These are phyloP conservation scores for Fregetta grallaria DNA, from an alignment of 2,113 vertebrate genomes.

Conservation along the genomic window DNA sequence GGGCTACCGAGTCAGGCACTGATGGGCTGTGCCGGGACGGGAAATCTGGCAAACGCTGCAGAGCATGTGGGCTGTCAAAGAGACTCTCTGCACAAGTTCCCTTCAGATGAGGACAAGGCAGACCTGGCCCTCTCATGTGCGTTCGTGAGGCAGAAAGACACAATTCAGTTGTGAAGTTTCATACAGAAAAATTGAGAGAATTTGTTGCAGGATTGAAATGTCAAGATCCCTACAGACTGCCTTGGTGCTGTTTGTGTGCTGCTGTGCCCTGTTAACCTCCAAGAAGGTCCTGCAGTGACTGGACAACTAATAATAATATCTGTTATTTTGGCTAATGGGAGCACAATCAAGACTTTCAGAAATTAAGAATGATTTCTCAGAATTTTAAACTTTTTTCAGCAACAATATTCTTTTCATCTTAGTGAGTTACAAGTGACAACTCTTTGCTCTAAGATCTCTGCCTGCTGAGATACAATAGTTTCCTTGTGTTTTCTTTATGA, in stretches of 20 bases:
- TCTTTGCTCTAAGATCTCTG: neutral
- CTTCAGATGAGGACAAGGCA: neutral
- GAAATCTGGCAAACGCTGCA: rapidly evolving
- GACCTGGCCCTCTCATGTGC: neutral
- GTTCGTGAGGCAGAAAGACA: neutral
- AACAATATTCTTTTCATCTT: neutral
- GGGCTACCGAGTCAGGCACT: neutral
- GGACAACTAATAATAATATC: neutral
- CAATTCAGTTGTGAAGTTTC: neutral
- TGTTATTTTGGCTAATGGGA: neutral
- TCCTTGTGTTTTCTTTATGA: neutral
- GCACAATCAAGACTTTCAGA: neutral
- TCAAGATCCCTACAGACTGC: neutral
- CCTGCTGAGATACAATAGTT: neutral
- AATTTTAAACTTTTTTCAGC: neutral
- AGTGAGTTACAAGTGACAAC: neutral
- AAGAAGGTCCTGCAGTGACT: neutral
- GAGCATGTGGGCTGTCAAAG: rapidly evolving
- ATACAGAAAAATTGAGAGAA: neutral
- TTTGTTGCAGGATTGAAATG: neutral
- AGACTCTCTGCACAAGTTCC: neutral
- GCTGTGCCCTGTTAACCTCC: neutral
- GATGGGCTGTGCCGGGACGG: neutral
- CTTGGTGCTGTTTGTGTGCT: neutral
- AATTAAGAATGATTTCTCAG: neutral